These are phyloP conservation scores for Anadara kagoshimensis DNA, from an alignment of 1,140 invertebrate genomes.

Conservation along the genomic window DNA sequence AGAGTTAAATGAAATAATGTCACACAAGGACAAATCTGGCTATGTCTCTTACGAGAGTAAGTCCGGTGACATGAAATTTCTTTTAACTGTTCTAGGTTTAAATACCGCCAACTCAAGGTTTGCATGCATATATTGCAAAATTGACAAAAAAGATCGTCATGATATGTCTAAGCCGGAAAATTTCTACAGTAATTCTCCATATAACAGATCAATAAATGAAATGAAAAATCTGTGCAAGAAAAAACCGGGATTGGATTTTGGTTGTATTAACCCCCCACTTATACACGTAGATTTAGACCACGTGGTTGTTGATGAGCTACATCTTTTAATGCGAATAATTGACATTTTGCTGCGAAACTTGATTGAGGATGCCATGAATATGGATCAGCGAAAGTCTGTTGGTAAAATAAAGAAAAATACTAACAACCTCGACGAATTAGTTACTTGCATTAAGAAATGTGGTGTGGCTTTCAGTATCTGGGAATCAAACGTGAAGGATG, in stretches of 20 bases:
- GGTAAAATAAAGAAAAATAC: neutral
- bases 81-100: constrained; percentile 22
- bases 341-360: constrained; percentile 22
- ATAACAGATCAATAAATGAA: constrained; percentile 3
- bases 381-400: constrained; percentile 15
- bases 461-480: constrained; percentile 16
- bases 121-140: constrained; percentile 35
- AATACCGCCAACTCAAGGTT: constrained; percentile 32
- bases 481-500: constrained; percentile 25
- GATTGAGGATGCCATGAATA: constrained; percentile 22
- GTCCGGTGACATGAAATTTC: constrained; percentile 26
- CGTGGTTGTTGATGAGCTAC: constrained; percentile 25
- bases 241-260: constrained; percentile 9
- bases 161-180: constrained; percentile 24
- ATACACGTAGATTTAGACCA: constrained; percentile 13
- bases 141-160: constrained; percentile 22
- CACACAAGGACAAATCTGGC: neutral
- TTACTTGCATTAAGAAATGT: constrained; percentile 11
- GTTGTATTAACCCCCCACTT: constrained; percentile 4
- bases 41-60: constrained; percentile 6
- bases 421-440: neutral
- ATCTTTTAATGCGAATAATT: constrained; percentile 22
- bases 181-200: neutral
- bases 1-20: constrained; percentile 2
- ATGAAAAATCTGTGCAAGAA: neutral